These are phyloP conservation scores for Drosophila histrio DNA, from an alignment of 2,888 invertebrate genomes.

Conservation along the genomic window DNA sequence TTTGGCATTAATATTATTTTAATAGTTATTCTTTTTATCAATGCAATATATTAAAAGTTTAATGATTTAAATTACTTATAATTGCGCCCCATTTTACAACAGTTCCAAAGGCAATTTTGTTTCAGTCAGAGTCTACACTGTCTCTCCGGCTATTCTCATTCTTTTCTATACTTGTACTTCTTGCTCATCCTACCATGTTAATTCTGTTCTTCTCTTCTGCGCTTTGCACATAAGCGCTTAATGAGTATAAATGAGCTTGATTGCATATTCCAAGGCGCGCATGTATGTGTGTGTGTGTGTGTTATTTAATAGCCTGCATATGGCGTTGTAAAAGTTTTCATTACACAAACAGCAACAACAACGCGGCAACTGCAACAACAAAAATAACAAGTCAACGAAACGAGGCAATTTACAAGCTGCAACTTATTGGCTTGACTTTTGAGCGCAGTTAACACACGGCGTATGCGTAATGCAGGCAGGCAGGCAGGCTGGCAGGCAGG, in stretches of 20 bases:
- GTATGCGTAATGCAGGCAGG: slow-evolving; percentile 69
- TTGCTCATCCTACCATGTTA: slow-evolving; percentile 30
- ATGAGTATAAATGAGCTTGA: slow-evolving; percentile 80
- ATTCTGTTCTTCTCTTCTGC: slow-evolving; percentile 33
- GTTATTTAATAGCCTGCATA: slow-evolving; percentile 79
- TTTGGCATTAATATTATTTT: not conserved
- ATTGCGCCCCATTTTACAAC: not conserved
- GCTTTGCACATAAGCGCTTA: slow-evolving; percentile 72
- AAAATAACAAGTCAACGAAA: slow-evolving; percentile 46
- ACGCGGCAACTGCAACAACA: slow-evolving; percentile 35
- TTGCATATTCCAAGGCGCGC: slow-evolving; percentile 72
- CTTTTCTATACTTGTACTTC: not conserved
- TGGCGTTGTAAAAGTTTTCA: slow-evolving; percentile 80
- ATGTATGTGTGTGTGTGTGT: slow-evolving; percentile 34
- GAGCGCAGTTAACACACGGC: slow-evolving; percentile 77
- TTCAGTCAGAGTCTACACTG: slow-evolving; percentile 6
- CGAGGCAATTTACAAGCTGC: slow-evolving; percentile 63
- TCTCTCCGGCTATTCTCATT: not conserved
- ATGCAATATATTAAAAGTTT: not conserved
- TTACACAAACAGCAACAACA: slow-evolving; percentile 76
- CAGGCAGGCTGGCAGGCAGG: slow-evolving; percentile 30
- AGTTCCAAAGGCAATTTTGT: not conserved
- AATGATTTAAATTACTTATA: not conserved
- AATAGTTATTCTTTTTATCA: not conserved
- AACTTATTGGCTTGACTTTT: slow-evolving; percentile 76